Conservation (phyloP, 2,113 vertebrate genomes). For the Asarcornis scutulata region DNA sequence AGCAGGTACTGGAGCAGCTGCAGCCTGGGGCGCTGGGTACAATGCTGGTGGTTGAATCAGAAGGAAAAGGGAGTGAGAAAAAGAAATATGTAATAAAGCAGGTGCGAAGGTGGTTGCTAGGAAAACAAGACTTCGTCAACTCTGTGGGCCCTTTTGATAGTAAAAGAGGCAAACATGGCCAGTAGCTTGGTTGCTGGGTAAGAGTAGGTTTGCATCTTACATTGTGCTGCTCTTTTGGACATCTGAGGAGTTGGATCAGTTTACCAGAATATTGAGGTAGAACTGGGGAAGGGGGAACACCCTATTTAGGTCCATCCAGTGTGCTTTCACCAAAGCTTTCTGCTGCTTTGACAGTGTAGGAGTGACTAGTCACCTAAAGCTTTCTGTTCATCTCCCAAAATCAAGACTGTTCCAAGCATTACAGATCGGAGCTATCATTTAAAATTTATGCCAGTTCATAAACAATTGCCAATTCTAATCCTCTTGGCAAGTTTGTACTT, state of each 20-base stretch:
- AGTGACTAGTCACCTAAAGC: neutral
- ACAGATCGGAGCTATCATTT: neutral
- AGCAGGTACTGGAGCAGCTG: slow-evolving; percentile 41
- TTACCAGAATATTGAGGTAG: neutral
- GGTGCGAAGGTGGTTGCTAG: slow-evolving; percentile 47
- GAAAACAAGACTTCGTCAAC: neutral
- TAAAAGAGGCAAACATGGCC: fast-evolving
- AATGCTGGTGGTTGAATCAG: neutral
- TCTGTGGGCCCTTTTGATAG: fast-evolving
- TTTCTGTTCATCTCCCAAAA: neutral
- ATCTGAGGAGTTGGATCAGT: fast-evolving
- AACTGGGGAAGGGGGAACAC: neutral
- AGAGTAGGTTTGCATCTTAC: fast-evolving
- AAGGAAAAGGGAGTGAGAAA: fast-evolving
- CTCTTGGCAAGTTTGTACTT: neutral
- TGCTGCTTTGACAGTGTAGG: neutral
- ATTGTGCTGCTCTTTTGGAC: neutral
- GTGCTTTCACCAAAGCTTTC: neutral
- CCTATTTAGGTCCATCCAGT: fast-evolving
- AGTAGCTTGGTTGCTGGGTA: neutral
- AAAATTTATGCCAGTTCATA: neutral
- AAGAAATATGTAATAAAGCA: slow-evolving; percentile 40
- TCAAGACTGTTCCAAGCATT: neutral
- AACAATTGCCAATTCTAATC: neutral
- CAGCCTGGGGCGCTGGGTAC: slow-evolving; percentile 5